A percentile compares a stretch with the other conserved stretches of the same genome.
These are phyloP conservation scores for Mallateleia sp. DNA, from an alignment of 2,888 invertebrate species.

Conservation along the genomic window DNA sequence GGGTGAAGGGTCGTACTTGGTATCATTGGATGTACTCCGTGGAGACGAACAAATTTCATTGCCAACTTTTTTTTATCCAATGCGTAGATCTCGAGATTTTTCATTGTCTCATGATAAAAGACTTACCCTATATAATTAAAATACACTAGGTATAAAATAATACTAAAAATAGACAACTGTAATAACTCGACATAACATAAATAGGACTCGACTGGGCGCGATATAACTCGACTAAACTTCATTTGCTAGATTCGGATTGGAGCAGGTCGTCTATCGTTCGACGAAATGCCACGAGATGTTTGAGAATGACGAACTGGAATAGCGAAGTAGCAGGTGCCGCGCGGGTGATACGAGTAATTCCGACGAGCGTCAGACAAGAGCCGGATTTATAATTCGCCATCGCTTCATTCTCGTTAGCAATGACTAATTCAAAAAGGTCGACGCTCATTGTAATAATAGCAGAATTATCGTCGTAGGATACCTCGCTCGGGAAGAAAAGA, in stretches of 20 bases:
- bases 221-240: too few species aligned
- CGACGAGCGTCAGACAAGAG: neutral
- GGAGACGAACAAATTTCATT: too few species aligned
- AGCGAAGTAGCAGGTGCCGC: neutral
- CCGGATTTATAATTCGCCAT: constrained; percentile 7
- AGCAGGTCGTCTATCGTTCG: neutral
- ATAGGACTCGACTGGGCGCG: too few species aligned
- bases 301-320: neutral
- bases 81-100: too few species aligned
- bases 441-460: neutral
- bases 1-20: too few species aligned
- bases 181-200: too few species aligned
- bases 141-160: too few species aligned
- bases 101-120: too few species aligned
- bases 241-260: neutral
- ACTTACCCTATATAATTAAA: too few species aligned
- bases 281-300: neutral
- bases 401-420: neutral
- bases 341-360: neutral
- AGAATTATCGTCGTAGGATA: neutral
- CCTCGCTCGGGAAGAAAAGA: neutral
- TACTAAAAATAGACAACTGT: too few species aligned
- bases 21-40: too few species aligned
- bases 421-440: constrained; percentile 5
- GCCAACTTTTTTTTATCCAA: too few species aligned